Base-by-base conservation (phyloP, 1,140 invertebrate species). In the Pseudobourletiella spinata region DNA sequence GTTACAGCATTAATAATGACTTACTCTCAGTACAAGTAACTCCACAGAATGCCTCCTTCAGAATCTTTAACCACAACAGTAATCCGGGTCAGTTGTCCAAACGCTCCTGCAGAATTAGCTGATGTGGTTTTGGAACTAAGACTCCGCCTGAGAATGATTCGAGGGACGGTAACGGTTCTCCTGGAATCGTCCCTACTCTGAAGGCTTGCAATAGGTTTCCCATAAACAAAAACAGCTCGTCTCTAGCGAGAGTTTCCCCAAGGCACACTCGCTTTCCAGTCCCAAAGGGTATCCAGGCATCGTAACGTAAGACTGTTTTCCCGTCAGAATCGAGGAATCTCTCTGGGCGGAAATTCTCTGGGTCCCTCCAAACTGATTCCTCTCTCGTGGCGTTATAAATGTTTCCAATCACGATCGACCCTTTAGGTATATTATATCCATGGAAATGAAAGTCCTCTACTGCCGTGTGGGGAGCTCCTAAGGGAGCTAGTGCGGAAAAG, bases 201-300 rank as follows among this genome's bases (percentile, higher is more conserved):
- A 61, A 56, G 2, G 24, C 22, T 46, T 61, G 60, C 76, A 28
- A 61, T 24, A 57, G 61, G 29, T 44, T 51, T 35, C 20, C 61
- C 57, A 30, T 61, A 32, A 42, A 59, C 59, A 24, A 67, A 22
- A 63, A 67, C 18, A 67, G 44, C 44, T 67, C 66, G 24, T 46
- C 72, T 63, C 77, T 79, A 0, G 83, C 83, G 18, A 85, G 62
- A 43, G 71, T 70, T 71, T 85, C 83, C n/a, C 83, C 84, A 1
- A 82, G 64, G 63, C 83, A 85, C 44, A 80, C 77, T 72, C 83
- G 73, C 71, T 78, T 81, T 8, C 83, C 83, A 84, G 69, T 55
- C 76, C 65, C 70, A 26, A 69, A 67, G 1, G 67, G 43, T 15
- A 72, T 39, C 15, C 57, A 57, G 8, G 70, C 43, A 16, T 68